Evolutionary conservation across 2,113 vertebrate species (phyloP).

Genomic region (Silurus meridionalis): DNA sequence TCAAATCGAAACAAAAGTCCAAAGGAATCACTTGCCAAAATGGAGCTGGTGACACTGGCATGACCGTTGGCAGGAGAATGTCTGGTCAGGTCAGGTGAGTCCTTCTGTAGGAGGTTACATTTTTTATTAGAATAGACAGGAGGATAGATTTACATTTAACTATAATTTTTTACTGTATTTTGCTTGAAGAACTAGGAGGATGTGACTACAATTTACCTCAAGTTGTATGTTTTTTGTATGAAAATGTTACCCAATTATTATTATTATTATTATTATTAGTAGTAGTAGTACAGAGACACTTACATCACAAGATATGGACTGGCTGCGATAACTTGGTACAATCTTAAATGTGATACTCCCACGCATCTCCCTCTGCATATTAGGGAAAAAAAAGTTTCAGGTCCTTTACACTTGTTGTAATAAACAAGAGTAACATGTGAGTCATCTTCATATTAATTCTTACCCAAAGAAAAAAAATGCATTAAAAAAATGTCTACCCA

Average conservation of each 20-base stretch:
- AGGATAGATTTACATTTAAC: not conserved
- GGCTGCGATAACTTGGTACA: constrained; percentile 92
- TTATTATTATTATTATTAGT: not conserved
- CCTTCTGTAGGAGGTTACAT: constrained; percentile 82
- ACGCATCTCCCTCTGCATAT: constrained; percentile 90
- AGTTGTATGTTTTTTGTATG: not conserved
- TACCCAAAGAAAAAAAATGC: not conserved
- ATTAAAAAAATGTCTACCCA: not conserved
- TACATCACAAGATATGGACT: constrained; percentile 96
- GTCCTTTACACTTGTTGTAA: not conserved
- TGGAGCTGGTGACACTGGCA: constrained; percentile 99
- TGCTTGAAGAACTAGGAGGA: not conserved
- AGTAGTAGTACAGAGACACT: not conserved
- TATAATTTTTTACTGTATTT: not conserved
- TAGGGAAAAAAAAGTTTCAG: constrained; percentile 10
- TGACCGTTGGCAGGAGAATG: constrained; percentile 98
- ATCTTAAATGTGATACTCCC: constrained; percentile 99
- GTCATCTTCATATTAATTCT: not conserved
- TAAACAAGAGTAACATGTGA: not conserved
- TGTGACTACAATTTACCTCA: not conserved
- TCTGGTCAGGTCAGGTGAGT: constrained; percentile 93
- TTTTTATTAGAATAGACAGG: not conserved
- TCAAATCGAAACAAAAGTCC: not conserved
- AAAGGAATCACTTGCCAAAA: constrained; percentile 88
- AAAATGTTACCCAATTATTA: not conserved